These are phyloP conservation scores for Bergia sp. DNA, from an alignment of 92 coral and sea anemone genomes.

Conservation along the genomic window DNA sequence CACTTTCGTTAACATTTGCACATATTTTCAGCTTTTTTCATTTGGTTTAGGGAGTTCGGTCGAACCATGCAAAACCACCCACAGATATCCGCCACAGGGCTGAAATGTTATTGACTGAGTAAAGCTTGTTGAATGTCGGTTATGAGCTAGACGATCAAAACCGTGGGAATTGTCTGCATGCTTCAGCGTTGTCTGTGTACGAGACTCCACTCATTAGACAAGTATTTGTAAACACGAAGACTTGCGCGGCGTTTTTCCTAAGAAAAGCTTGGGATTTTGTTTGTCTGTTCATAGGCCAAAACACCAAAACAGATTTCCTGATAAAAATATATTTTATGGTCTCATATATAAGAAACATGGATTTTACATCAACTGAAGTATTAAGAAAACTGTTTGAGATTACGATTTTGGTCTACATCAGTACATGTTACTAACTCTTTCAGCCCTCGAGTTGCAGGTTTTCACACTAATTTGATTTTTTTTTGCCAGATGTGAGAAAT, in stretches of 20 bases:
- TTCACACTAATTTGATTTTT: background rate
- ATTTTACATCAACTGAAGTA: background rate
- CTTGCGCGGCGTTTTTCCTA: background rate
- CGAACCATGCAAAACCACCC: no score
- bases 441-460: background rate
- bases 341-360: background rate
- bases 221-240: background rate
- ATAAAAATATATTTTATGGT: no score
- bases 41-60: no score
- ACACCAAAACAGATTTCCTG: background rate
- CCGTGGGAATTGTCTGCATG: background rate
- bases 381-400: background rate
- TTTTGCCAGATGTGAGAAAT: background rate
- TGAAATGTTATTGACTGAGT: background rate
- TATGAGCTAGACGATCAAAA: no score
- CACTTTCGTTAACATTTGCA: no score
- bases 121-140: background rate
- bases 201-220: background rate
- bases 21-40: no score
- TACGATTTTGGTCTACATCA: background rate
- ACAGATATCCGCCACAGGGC: no score
- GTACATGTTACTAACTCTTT: background rate
- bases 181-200: background rate
- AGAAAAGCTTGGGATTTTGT: background rate
- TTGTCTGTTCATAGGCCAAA: background rate